Conservation (phyloP, 2,797 vertebrate species). For the Emys orbicularis region DNA sequence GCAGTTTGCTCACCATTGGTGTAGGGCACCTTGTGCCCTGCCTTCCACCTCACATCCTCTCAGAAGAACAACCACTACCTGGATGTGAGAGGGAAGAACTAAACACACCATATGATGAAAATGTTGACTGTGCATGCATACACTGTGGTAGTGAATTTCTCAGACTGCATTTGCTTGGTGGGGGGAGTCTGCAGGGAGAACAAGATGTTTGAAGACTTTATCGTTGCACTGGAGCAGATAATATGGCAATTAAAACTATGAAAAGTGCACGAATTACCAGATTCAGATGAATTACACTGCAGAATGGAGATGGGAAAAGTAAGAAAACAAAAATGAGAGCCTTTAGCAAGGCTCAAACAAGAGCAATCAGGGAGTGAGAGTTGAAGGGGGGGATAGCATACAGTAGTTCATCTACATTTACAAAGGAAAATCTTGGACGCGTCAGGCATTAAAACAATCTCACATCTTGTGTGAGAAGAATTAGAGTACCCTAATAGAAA, state of each 20-base stretch:
- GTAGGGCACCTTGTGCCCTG: neutral
- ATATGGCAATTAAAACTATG: conserved; percentile 68
- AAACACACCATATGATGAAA: neutral
- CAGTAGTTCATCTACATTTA: conserved; percentile 9
- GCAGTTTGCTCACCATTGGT: no score
- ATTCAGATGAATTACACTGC: conserved; percentile 28
- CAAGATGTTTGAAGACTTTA: conserved; percentile 43
- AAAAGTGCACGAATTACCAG: conserved; percentile 56
- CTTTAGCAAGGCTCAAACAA: neutral
- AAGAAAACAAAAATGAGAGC: conserved; percentile 1
- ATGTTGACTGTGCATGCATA: neutral
- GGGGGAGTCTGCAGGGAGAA: neutral
- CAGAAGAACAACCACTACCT: neutral
- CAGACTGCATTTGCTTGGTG: neutral
- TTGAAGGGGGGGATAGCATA: conserved; percentile 23
- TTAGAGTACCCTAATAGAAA: conserved; percentile 17
- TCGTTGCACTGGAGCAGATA: conserved; percentile 49
- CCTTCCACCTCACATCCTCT: neutral
- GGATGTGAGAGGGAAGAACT: neutral
- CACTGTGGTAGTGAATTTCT: neutral
- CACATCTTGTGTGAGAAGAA: neutral
- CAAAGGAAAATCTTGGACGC: conserved; percentile 9
- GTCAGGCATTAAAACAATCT: neutral
- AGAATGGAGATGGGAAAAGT: conserved; percentile 12
- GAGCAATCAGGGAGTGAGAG: neutral